phyloP scores from a whole-genome alignment of 2,113 vertebrate genomes.

The Upupa epops region DNA sequence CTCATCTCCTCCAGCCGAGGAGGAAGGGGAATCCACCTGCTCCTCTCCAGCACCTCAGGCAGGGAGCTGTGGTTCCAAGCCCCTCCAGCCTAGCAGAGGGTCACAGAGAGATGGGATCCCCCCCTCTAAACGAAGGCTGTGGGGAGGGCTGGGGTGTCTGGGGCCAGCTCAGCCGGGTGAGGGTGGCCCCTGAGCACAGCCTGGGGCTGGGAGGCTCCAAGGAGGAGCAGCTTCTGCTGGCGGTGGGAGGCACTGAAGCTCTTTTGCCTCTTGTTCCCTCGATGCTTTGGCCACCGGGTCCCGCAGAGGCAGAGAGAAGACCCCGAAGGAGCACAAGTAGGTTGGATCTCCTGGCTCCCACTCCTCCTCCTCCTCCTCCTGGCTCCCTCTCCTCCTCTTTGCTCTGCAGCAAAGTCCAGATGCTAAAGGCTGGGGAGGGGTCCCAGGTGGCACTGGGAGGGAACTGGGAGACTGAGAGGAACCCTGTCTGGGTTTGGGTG shows the following conservation, averaged over 20 bases:
- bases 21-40: background rate
- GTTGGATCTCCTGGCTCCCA: background rate
- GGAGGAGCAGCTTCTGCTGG: background rate
- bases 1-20: no score
- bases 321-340: conserved; percentile 76
- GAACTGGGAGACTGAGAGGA: background rate
- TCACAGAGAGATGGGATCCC: rapidly evolving
- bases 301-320: conserved; percentile 80
- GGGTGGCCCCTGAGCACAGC: rapidly evolving
- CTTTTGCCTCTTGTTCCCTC: conserved; percentile 46
- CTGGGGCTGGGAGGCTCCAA: background rate
- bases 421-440: rapidly evolving
- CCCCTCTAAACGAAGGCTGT: rapidly evolving
- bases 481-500: background rate
- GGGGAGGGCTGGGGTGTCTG: background rate
- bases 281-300: background rate
- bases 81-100: background rate
- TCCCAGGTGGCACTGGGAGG: rapidly evolving
- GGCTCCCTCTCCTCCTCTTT: background rate
- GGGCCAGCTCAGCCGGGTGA: background rate
- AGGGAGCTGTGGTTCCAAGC: rapidly evolving
- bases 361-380: background rate
- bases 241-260: background rate
- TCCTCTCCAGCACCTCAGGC: rapidly evolving
- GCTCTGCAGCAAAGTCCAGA: background rate